Evolutionary conservation across 2,888 invertebrate species (phyloP).

Genomic region (Standfussiana lucernea): DNA sequence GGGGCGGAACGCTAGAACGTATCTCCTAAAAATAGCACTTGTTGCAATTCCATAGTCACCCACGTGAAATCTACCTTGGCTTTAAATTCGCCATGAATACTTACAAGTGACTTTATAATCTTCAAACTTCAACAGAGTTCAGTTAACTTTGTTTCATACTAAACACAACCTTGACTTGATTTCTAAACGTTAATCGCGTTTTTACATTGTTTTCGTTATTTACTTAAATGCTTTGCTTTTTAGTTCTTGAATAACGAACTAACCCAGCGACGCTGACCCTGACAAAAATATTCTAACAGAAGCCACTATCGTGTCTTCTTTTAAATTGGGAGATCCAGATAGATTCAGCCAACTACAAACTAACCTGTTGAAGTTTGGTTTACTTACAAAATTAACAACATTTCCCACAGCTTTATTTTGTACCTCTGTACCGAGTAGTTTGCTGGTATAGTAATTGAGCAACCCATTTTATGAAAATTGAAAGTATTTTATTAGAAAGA

Average conservation of each 20-base stretch:
- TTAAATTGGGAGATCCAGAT: conserved; percentile 4
- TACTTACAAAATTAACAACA: conserved; percentile 25
- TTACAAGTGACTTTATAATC: background rate
- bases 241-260: conserved; percentile 30
- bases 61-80: background rate
- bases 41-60: conserved; percentile 4
- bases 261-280: background rate
- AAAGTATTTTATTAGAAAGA: conserved; percentile 29
- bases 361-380: conserved; percentile 12
- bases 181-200: conserved; percentile 30
- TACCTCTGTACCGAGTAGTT: conserved; percentile 32
- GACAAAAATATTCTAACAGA: background rate
- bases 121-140: conserved; percentile 11
- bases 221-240: conserved; percentile 45
- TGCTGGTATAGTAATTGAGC: conserved; percentile 24
- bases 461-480: conserved; percentile 13
- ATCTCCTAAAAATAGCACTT: conserved; percentile 12
- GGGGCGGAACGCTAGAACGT: background rate
- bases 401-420: conserved; percentile 27
- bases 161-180: conserved; percentile 48
- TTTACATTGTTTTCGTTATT: conserved; percentile 14
- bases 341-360: background rate
- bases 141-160: conserved; percentile 23
- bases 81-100: background rate
- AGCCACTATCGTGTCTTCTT: background rate